These are phyloP conservation scores for Ceratina australensis DNA, from an alignment of 1,140 invertebrate species.

Conservation along the genomic window DNA sequence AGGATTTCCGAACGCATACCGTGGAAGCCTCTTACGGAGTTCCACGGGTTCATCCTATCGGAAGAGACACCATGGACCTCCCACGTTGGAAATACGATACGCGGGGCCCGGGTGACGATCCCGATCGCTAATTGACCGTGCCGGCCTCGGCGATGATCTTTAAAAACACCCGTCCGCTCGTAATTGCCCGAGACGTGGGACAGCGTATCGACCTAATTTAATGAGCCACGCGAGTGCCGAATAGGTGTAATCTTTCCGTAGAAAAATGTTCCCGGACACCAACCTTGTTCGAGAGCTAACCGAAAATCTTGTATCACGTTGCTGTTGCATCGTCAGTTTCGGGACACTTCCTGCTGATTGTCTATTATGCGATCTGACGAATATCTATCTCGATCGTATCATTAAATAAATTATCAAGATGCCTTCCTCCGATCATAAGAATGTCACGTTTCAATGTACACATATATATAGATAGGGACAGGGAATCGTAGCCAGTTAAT, in stretches of 20 bases:
- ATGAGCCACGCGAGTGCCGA: conserved; percentile 51
- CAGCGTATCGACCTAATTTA: conserved; percentile 70
- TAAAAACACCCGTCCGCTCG: conserved; percentile 66
- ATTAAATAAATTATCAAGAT: too few relatives aligned
- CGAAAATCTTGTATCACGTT: too few relatives aligned
- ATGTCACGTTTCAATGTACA: too few relatives aligned
- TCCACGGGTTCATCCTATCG: conserved; percentile 72
- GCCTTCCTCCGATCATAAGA: too few relatives aligned
- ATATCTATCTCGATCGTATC: too few relatives aligned
- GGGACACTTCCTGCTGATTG: too few relatives aligned
- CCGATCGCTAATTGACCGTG: conserved; percentile 76
- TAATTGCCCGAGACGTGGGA: conserved; percentile 69
- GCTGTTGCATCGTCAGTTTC: too few relatives aligned
- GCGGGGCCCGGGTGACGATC: conserved; percentile 71
- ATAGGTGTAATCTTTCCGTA: conserved; percentile 29
- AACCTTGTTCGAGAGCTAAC: too few relatives aligned
- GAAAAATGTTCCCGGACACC: not conserved
- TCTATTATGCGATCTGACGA: too few relatives aligned
- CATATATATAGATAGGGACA: too few relatives aligned
- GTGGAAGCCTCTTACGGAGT: conserved; percentile 75
- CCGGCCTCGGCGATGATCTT: conserved; percentile 71
- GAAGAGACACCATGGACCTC: conserved; percentile 74
- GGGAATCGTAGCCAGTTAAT: too few relatives aligned
- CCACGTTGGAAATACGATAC: conserved; percentile 75
- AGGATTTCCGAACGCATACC: conserved; percentile 41